These are phyloP conservation scores for Zingel zingel DNA, from an alignment of 2,113 vertebrate genomes.

Conservation along the genomic window DNA sequence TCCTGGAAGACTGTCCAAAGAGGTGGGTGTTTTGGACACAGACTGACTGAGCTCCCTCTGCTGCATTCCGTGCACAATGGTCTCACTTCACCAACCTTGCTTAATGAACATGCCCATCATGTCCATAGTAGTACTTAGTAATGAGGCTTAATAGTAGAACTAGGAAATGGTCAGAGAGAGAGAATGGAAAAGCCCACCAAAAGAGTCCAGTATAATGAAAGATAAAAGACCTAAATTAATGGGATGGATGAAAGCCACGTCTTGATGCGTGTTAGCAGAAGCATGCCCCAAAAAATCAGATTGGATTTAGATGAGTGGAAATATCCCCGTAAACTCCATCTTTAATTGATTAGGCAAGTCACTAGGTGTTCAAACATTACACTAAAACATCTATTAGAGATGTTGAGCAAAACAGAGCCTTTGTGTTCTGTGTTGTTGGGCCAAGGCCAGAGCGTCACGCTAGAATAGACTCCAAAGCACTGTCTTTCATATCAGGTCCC, in stretches of 20 bases:
- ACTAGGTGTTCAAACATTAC: conserved; percentile 58
- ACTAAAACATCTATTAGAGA: conserved; percentile 57
- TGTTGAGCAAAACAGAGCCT: conserved; percentile 50
- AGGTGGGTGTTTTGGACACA: background rate
- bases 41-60: conserved; percentile 10
- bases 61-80: conserved; percentile 29
- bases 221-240: conserved; percentile 53
- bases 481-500: conserved; percentile 67
- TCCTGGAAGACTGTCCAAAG: background rate
- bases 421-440: conserved; percentile 56
- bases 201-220: conserved; percentile 48
- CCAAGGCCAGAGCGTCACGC: conserved; percentile 63
- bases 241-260: conserved; percentile 50
- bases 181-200: conserved; percentile 32
- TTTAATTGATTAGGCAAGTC: conserved; percentile 75
- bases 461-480: conserved; percentile 54
- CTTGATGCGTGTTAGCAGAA: conserved; percentile 51
- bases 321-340: conserved; percentile 60
- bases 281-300: conserved; percentile 61
- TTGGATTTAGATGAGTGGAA: conserved; percentile 68
- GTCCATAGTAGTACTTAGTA: conserved; percentile 31
- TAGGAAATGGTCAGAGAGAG: conserved; percentile 32
- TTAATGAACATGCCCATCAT: conserved; percentile 72
- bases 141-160: conserved; percentile 28
- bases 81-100: conserved; percentile 54